A percentile compares a stretch with the other conserved stretches of the same genome.
Conservation (phyloP, 2,113 vertebrate genomes). For the Uropsilus gracilis region DNA sequence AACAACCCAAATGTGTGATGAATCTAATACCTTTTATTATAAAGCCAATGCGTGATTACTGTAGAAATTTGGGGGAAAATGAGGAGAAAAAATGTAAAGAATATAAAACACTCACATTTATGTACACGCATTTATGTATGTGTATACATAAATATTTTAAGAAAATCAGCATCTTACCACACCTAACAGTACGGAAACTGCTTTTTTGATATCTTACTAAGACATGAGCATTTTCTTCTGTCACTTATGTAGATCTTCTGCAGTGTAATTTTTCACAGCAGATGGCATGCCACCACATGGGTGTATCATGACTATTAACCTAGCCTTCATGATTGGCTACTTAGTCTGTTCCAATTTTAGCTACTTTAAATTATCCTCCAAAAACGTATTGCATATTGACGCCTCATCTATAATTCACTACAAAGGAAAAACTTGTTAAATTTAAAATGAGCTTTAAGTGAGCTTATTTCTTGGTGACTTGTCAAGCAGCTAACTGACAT, state of each 20-base stretch:
- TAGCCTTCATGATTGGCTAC: neutral
- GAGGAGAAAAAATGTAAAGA: neutral
- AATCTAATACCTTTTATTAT: constrained; percentile 29
- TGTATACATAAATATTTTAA: constrained; percentile 13
- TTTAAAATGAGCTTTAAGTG: neutral
- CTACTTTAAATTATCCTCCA: neutral
- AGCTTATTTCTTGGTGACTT: neutral
- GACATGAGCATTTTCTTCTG: neutral
- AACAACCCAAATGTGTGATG: no score
- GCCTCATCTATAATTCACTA: neutral
- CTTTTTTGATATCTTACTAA: neutral
- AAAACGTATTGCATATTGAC: neutral
- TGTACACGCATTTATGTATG: no score
- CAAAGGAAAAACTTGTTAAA: neutral
- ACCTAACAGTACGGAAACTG: neutral
- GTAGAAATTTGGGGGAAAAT: neutral
- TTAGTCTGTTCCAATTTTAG: constrained; percentile 24
- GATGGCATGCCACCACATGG: neutral
- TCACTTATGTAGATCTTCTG: neutral
- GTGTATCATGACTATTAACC: neutral
- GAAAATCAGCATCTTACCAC: neutral
- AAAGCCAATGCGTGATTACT: neutral
- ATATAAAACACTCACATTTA: neutral
- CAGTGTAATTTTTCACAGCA: neutral
- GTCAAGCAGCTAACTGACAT: neutral